Base-by-base conservation (phyloP, 2,888 invertebrate species). In the Phalera bucephala region DNA sequence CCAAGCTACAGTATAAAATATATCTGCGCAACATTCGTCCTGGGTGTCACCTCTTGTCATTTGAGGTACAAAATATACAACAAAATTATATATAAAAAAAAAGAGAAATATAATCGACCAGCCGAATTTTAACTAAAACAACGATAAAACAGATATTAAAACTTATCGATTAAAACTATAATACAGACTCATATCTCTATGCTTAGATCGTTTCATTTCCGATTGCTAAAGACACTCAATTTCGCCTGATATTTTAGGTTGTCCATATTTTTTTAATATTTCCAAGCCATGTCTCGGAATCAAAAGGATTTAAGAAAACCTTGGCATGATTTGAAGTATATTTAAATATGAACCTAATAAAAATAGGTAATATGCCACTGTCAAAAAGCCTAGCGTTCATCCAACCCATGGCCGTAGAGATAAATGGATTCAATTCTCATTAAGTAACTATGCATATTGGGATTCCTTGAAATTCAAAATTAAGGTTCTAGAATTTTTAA, bases 121-220 rank as follows among this genome's bases (percentile, higher is more conserved):
- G 61, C 60, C 65, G 63, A 63, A 69, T 67, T 67, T 72, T 37
- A 79, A 77, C 72, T 75, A 78, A 68, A 78, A 74, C 75, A 83
- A 83, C 73, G 68, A 71, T 60, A 67, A 77, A 78, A 74, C 77
- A 75, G 45, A 53, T 48, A 52, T 58, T 70, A 64, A 53, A 66
- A 69, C 75, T 78, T 79, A 81, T 56, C 74, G 23, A 23, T 23
- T 10, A 10, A 63, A 55, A 68, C 70, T 83, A 83, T 82, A 78
- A 63, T 81, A 82, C 82, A 85, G 75, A 77, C 76, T 75, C 68
- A 52, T 70, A 59, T 75, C 70, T 68, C 65, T 60, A 49, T 49
- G 46, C 39, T 45, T 55, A 49, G 52, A 53, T 52, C 46, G 40
- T 27, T 33, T 44, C 42, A 33, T 37, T 36, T 45, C 48, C 27